Base-by-base conservation (phyloP, 2,888 invertebrate genomes). In the Macrostomum cliftonense region DNA sequence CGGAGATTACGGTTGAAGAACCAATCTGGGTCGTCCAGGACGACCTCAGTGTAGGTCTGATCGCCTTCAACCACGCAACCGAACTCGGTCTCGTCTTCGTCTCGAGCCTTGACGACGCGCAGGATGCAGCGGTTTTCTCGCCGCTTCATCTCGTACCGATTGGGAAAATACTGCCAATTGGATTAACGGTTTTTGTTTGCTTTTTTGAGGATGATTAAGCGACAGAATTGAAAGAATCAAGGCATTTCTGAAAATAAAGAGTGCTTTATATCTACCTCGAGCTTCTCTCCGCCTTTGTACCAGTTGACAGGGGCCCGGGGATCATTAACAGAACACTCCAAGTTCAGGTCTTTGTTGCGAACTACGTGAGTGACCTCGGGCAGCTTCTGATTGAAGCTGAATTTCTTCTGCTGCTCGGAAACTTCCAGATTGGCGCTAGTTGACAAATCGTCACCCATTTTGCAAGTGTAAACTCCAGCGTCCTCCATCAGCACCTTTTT, bases 391-490 rank as follows among this genome's bases (percentile, higher is more conserved):
- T 82, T 79, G 74, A 99, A 99, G 52, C 80, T 79, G 68, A 88
- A 97, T 13, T 80, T 79, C 37, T 91, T 89, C 71, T 91, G 91
- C 52, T 95, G 84, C 72, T 89, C 93, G 64, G 93, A 91, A 17
- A 97, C 93, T 72, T 83, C 86, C 49, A 99, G 78, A 74, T 86
- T 85, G 43, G 82, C 91, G 17, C 84, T 82, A 58, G 83, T 83
- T 47, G 80, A 78, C 45, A 84, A 77, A 47, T 89, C 87, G 61
- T 84, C 82, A 9, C 28, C 28, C 59, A 93, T 86, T 74, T 95
- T 89, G 61, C 91, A 81, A 0, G 84, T 85, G 66, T 91, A 93
- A 74, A 89, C 89, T 60, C 93, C 97, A 57, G 83, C 83, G 69
- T 99, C 97, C 60, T 97, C 95, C 38, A 85, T 84, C 73, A 85